Conservation (phyloP, 2,888 invertebrate species). For the Limnephilus rhombicus region DNA sequence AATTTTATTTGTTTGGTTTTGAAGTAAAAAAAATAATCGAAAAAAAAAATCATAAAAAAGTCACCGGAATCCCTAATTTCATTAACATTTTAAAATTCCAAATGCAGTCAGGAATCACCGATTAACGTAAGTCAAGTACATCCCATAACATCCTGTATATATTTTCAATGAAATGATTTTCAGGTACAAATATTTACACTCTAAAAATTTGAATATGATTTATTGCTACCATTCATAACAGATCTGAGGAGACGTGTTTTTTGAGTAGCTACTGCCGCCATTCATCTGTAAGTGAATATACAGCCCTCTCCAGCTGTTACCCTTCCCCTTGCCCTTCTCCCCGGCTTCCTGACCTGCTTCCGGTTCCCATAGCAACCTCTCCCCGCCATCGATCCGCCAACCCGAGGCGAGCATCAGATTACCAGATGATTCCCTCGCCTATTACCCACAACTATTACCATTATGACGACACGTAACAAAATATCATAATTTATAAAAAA, state of each 20-base stretch:
- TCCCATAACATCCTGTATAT: too few species aligned
- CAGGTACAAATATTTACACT: background rate
- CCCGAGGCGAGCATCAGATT: slow-evolving; percentile 7
- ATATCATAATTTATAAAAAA: background rate
- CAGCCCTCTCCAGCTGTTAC: slow-evolving; percentile 53
- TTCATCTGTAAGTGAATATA: slow-evolving; percentile 34
- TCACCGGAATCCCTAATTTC: too few species aligned
- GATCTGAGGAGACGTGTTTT: background rate
- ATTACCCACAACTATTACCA: background rate
- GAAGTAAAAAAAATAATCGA: too few species aligned
- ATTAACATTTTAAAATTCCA: too few species aligned
- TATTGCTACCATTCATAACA: background rate
- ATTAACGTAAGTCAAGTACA: too few species aligned
- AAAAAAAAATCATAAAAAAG: too few species aligned
- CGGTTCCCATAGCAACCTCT: slow-evolving; percentile 54
- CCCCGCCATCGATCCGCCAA: slow-evolving; percentile 51
- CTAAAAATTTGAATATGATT: background rate
- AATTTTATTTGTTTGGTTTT: too few species aligned
- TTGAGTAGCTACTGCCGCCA: background rate
- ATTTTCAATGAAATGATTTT: background rate
- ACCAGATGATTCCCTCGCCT: slow-evolving; percentile 11
- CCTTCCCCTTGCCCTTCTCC: background rate
- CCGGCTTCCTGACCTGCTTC: slow-evolving; percentile 59
- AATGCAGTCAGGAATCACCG: too few species aligned
- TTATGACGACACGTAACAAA: background rate